phyloP scores from a whole-genome alignment of 2,797 vertebrate species.

The Fundulus diaphanus region DNA sequence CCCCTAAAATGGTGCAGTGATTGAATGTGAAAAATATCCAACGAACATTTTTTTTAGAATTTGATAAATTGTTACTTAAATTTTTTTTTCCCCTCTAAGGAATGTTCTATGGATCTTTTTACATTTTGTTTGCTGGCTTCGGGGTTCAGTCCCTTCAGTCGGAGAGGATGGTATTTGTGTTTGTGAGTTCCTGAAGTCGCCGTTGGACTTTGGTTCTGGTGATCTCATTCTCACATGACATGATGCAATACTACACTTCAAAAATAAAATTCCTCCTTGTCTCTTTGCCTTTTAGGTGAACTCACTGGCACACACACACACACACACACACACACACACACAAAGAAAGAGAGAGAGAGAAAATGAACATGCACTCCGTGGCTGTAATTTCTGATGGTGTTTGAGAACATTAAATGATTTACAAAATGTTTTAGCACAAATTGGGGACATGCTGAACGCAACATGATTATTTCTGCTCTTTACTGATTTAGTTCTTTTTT shows the following conservation, averaged over 20 bases:
- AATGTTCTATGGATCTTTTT: neutral
- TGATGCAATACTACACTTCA: slow-evolving; percentile 37
- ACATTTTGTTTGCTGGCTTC: slow-evolving; percentile 23
- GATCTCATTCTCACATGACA: slow-evolving; percentile 53
- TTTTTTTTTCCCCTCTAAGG: neutral
- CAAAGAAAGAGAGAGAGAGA: too few species aligned
- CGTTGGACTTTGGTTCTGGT: slow-evolving; percentile 51
- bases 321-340: neutral
- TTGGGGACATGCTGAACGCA: neutral
- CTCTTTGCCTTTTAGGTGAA: slow-evolving; percentile 39
- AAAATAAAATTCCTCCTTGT: slow-evolving; percentile 30
- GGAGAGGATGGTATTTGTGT: slow-evolving; percentile 9
- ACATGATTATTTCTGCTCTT: neutral
- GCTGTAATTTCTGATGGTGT: neutral
- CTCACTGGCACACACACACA: slow-evolving; percentile 4
- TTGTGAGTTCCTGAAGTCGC: slow-evolving; percentile 29
- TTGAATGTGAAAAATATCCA: neutral
- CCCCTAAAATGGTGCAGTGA: neutral
- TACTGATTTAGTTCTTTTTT: neutral
- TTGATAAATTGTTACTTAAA: neutral
- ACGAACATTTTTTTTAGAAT: neutral
- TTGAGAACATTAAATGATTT: neutral
- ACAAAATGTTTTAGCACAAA: neutral
- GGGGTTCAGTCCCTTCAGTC: neutral
- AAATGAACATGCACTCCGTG: neutral